phyloP scores from a whole-genome alignment of 2,888 invertebrate genomes.

The Eilema depressum region DNA sequence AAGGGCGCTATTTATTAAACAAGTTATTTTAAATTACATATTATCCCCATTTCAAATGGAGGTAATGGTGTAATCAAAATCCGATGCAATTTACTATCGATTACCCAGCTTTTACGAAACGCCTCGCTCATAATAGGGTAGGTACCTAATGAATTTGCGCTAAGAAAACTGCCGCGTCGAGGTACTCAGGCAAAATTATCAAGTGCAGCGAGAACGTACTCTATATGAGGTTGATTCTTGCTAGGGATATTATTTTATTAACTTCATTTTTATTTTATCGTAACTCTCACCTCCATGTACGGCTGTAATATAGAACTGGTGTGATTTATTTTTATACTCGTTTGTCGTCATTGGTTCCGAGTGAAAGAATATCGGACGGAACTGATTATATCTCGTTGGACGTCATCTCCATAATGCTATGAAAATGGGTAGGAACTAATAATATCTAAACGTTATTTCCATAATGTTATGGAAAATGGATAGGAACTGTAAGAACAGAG shows the following conservation, averaged over 20 bases:
- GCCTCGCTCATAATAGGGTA: constrained; percentile 50
- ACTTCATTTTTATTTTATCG: background rate
- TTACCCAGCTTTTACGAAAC: constrained; percentile 60
- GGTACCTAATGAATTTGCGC: constrained; percentile 54
- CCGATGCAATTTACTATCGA: constrained; percentile 56
- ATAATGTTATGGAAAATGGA: too few species aligned
- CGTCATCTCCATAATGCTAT: too few species aligned
- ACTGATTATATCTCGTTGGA: too few species aligned
- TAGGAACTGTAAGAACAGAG: too few species aligned
- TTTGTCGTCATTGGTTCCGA: background rate
- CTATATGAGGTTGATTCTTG: constrained; percentile 43
- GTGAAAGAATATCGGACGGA: too few species aligned
- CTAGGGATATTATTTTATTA: background rate
- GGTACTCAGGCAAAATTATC: constrained; percentile 50
- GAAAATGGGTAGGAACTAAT: background rate
- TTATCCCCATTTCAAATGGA: too few species aligned
- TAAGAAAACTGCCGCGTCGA: constrained; percentile 52
- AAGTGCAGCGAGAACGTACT: constrained; percentile 55
- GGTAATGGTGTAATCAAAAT: constrained; percentile 34
- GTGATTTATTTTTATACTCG: background rate
- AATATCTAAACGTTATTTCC: background rate
- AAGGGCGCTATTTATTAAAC: too few species aligned
- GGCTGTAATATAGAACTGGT: background rate
- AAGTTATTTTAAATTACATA: background rate
- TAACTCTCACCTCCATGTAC: background rate